These are phyloP conservation scores for Leptinotarsa texana DNA, from an alignment of 1,140 invertebrate genomes.

Conservation along the genomic window DNA sequence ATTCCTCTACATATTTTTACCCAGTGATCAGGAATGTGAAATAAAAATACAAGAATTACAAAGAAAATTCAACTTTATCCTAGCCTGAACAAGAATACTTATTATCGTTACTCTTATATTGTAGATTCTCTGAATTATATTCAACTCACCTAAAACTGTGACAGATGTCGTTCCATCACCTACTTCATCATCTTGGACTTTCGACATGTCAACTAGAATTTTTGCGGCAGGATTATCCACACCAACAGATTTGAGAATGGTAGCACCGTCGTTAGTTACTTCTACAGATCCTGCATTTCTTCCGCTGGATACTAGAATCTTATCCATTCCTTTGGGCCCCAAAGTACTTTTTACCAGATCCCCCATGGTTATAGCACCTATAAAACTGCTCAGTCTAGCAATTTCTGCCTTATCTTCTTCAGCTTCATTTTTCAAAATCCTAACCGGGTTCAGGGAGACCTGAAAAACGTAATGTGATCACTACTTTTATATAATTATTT, in stretches of 20 bases:
- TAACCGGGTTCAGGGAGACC: conserved; percentile 90
- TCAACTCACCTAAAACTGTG: conserved; percentile 77
- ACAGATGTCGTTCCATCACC: conserved; percentile 99
- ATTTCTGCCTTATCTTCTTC: conserved; percentile 98
- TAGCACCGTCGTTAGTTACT: conserved; percentile 99
- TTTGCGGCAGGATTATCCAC: conserved; percentile 99
- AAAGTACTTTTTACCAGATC: conserved; percentile 98
- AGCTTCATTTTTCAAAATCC: conserved; percentile 92
- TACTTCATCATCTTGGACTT: conserved; percentile 99
- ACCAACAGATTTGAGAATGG: conserved; percentile 94
- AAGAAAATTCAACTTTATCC: no score
- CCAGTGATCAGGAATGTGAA: no score
- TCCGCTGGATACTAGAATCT: conserved; percentile 90
- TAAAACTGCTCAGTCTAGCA: conserved; percentile 93
- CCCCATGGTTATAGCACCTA: conserved; percentile 97
- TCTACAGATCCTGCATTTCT: conserved; percentile 84
- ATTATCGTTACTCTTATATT: no score
- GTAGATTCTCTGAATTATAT: no score
- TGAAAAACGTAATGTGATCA: conserved; percentile 51
- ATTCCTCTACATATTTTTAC: no score
- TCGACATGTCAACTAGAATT: conserved; percentile 97
- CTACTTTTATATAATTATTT: neutral
- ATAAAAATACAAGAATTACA: no score
- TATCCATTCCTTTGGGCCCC: conserved; percentile 99
- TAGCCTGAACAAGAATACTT: no score